Evolutionary conservation across 1,140 invertebrate species (phyloP), one percentile per base, ranked within the genome.

Genomic region (Trichoplusia ni): DNA sequence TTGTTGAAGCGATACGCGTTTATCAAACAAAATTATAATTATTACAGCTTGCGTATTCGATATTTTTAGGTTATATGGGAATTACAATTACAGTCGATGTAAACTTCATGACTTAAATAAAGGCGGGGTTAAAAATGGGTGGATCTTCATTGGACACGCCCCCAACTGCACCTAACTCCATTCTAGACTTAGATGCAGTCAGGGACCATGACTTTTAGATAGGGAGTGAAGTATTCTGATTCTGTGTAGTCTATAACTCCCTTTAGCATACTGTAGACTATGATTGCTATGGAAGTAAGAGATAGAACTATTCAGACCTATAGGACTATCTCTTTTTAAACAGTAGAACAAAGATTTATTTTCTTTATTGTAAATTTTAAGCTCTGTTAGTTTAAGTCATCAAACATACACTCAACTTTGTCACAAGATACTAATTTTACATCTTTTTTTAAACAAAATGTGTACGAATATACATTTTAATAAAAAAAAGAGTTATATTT

Each of bases 351-450:
- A n/a, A n/a, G n/a, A n/a, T n/a, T n/a, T n/a, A n/a, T n/a, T n/a
- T n/a, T n/a, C n/a, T n/a, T n/a, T n/a, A n/a, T n/a, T 27, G 7
- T 0, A 37, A 11, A 37, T 37, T 0, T 11, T 6, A 19, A 2
- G 13, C 13, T 37, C 1, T 1, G 13, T 5, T 13, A 38, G n/a
- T 40, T 16, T 27, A 29, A 49, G 29, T 27, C 13, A 16, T 40
- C 13, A 16, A 56, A 71, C 67, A 62, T 73, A 67, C 65, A 75
- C 67, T 67, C 70, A 70, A 65, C 64, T 58, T 23, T 44, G 63
- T 73, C 68, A 76, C 65, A 73, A 66, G 54, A 68, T 73, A 76
- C 62, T 64, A 56, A 56, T 11, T 40, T 58, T 31, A 54, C 44
- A 65, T 14, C 60, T 71, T 61, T 64, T 42, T n/a, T 42, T n/a